Conservation (phyloP, 2,113 vertebrate genomes). For the Ondatra zibethicus region DNA sequence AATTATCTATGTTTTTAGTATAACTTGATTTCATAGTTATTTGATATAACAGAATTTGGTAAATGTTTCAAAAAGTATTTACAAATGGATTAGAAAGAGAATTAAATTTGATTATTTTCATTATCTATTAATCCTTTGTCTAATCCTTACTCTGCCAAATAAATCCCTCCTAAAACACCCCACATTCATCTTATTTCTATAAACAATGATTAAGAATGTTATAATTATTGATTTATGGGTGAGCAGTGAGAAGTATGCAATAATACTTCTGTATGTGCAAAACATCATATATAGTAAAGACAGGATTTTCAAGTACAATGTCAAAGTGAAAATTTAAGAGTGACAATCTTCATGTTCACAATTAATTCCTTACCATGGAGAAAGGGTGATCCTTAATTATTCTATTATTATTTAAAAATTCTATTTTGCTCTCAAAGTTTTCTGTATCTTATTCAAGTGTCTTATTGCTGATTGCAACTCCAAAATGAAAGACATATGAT, state of each 20-base stretch:
- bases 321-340: slow-evolving; percentile 35
- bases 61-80: neutral
- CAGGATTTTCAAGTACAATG: neutral
- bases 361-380: slow-evolving; percentile 31
- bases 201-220: slow-evolving; percentile 36
- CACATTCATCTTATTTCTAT: neutral
- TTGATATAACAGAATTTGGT: neutral
- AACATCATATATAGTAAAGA: neutral
- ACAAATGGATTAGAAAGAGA: neutral
- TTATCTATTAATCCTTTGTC: neutral
- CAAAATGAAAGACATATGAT: neutral
- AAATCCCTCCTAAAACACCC: neutral
- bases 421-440: slow-evolving; percentile 50
- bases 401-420: slow-evolving; percentile 50
- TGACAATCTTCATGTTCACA: slow-evolving; percentile 62
- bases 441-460: slow-evolving; percentile 32
- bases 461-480: slow-evolving; percentile 51
- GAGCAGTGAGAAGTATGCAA: slow-evolving; percentile 6
- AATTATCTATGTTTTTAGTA: neutral
- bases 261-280: neutral
- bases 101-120: neutral
- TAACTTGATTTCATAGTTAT: neutral
- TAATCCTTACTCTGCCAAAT: slow-evolving; percentile 23
- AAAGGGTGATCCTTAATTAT: slow-evolving; percentile 32
- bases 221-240: neutral